A percentile compares a stretch with the other conserved stretches of the same genome.
phyloP scores from a whole-genome alignment of 2,113 vertebrate genomes.

The Indri indri region DNA sequence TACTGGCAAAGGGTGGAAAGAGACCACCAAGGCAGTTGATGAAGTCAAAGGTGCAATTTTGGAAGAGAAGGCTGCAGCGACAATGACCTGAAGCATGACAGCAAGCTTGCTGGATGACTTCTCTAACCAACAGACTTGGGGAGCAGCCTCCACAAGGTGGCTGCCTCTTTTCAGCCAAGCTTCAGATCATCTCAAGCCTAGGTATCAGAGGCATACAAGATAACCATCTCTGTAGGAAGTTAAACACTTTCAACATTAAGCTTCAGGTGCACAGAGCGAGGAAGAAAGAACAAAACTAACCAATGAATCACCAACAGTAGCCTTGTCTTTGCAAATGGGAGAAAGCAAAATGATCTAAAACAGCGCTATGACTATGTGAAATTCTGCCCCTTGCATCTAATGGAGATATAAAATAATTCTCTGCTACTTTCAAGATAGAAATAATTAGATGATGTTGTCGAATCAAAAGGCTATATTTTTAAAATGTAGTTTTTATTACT shows the following conservation, averaged over 20 bases:
- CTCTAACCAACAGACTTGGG: neutral
- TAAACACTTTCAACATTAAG: neutral
- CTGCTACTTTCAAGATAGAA: neutral
- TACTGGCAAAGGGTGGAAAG: neutral
- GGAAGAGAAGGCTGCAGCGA: neutral
- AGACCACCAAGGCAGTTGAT: neutral
- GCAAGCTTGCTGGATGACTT: neutral
- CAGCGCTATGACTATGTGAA: neutral
- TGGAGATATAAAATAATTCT: neutral
- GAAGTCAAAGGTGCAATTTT: neutral
- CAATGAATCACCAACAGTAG: neutral
- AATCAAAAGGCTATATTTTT: neutral
- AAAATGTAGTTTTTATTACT: neutral
- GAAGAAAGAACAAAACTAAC: neutral
- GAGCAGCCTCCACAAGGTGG: neutral
- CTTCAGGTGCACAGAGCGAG: neutral
- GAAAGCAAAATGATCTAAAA: neutral
- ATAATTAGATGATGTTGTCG: neutral
- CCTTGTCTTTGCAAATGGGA: neutral
- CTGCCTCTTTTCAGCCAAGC: neutral
- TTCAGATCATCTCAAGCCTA: neutral
- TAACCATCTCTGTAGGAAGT: neutral
- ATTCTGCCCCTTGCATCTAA: neutral
- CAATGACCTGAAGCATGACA: neutral
- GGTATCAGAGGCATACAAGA: neutral